Evolutionary conservation across 2,797 vertebrate genomes (phyloP).

Genomic region (Protonibea diacanthus): DNA sequence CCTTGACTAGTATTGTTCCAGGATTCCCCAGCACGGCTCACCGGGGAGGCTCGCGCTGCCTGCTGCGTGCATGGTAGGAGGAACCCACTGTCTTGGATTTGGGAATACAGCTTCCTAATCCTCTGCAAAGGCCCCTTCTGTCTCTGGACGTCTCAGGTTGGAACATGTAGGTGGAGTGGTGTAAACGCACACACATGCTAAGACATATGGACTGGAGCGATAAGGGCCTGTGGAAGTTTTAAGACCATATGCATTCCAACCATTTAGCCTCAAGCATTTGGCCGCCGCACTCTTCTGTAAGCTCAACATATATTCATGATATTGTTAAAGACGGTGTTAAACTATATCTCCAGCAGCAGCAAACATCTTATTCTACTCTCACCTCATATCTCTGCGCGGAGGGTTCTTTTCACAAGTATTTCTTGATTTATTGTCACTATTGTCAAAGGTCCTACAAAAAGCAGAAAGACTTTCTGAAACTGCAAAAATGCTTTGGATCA

Average conservation of each 20-base stretch:
- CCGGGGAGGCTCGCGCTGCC: constrained; percentile 64
- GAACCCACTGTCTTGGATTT: constrained; percentile 74
- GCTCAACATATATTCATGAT: constrained; percentile 55
- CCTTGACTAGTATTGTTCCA: constrained; percentile 76
- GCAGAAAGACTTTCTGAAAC: constrained; percentile 4
- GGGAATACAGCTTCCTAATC: constrained; percentile 75
- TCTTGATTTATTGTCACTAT: neutral
- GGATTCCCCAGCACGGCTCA: constrained; percentile 70
- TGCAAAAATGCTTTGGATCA: neutral
- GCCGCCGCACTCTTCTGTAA: constrained; percentile 56
- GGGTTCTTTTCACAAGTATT: constrained; percentile 16
- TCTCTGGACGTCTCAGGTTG: constrained; percentile 75
- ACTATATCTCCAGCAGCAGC: constrained; percentile 44
- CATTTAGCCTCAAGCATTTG: constrained; percentile 71
- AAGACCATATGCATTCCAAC: constrained; percentile 75
- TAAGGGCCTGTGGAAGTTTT: constrained; percentile 78
- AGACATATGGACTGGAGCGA: constrained; percentile 76
- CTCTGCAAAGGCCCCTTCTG: constrained; percentile 66
- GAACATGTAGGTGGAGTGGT: constrained; percentile 76
- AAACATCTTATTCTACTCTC: neutral
- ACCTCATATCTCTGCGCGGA: neutral
- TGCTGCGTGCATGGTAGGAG: constrained; percentile 65
- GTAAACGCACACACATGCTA: constrained; percentile 58
- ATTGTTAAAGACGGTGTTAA: constrained; percentile 48
- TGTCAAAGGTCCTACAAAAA: too few relatives aligned